Percentiles rank a stretch among this genome's conserved stretches.
Evolutionary conservation across 2,113 vertebrate genomes (phyloP).

Genomic region (Varanus salvator): DNA sequence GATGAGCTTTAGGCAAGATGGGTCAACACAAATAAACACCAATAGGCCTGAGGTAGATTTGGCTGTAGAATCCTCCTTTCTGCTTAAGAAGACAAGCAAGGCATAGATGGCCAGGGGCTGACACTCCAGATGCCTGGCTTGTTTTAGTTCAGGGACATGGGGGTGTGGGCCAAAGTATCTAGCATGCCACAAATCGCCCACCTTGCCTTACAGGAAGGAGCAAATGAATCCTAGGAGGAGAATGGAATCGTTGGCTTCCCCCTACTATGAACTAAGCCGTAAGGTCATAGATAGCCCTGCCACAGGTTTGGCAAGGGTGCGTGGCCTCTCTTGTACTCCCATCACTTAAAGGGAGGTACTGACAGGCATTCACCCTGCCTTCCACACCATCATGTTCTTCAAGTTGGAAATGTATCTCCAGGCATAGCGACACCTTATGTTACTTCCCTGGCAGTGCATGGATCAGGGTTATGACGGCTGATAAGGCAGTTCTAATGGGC

Average conservation of each 20-base stretch:
- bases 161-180: no score
- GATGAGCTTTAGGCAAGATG: neutral
- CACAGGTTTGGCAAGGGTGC: neutral
- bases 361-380: neutral
- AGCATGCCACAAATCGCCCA: neutral
- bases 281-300: neutral
- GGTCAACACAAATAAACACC: neutral
- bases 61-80: neutral
- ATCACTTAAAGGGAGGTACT: neutral
- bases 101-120: neutral
- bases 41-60: slow-evolving; percentile 62
- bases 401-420: neutral
- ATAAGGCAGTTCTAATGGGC: neutral
- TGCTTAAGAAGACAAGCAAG: slow-evolving; percentile 22
- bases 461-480: neutral
- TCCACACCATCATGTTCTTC: neutral
- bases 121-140: neutral
- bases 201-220: slow-evolving; percentile 10
- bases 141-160: no score
- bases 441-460: no score
- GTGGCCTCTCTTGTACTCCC: neutral
- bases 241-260: neutral
- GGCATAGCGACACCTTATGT: no score
- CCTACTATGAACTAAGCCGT: neutral
- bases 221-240: neutral